Evolutionary conservation across 2,113 vertebrate species (phyloP).

Genomic region (Ochotona princeps): DNA sequence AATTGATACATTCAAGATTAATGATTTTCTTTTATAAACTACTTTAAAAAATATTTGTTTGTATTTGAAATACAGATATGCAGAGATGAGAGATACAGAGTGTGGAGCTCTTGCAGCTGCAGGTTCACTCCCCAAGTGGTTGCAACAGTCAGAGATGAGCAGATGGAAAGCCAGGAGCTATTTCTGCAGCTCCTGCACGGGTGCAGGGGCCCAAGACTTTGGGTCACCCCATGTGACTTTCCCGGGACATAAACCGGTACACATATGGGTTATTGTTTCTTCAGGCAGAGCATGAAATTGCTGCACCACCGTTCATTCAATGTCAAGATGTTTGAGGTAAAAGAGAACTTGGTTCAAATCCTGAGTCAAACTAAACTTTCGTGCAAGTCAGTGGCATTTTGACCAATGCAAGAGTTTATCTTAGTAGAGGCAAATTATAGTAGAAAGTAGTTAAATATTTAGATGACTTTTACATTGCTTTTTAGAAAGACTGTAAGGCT

Average conservation of each 20-base stretch:
- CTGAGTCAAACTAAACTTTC: not conserved
- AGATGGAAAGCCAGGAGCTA: no score
- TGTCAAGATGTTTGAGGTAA: conserved; percentile 11
- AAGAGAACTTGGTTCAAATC: not conserved
- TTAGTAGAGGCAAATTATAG: not conserved
- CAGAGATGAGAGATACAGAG: no score
- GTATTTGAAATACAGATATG: no score
- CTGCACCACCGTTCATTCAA: not conserved
- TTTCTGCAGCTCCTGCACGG: no score
- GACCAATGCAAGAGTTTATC: not conserved
- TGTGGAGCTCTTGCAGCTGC: no score
- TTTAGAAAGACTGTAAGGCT: not conserved
- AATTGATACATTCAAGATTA: not conserved
- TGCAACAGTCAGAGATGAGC: no score
- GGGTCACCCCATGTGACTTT: no score
- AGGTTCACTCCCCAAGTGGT: no score
- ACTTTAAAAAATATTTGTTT: not conserved
- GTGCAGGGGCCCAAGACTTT: no score
- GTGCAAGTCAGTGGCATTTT: not conserved
- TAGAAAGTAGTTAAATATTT: not conserved
- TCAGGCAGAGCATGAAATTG: no score
- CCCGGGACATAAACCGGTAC: no score
- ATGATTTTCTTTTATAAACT: not conserved
- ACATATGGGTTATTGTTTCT: no score
- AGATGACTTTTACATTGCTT: conserved; percentile 47